These are phyloP conservation scores for Galemys pyrenaicus DNA, from an alignment of 2,113 vertebrate genomes.

Conservation along the genomic window DNA sequence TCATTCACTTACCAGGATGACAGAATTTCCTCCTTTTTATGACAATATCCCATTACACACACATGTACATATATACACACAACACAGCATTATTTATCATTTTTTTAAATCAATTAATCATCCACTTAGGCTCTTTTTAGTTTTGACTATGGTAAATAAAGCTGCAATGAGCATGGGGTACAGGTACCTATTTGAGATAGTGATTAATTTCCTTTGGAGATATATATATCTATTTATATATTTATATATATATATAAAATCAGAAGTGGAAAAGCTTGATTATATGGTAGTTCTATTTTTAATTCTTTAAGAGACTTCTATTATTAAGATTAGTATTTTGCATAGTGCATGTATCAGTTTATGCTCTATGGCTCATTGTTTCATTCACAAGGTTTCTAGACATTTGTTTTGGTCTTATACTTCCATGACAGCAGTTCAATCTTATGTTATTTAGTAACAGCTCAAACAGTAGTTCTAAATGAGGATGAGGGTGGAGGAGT, in stretches of 20 bases:
- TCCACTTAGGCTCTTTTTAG: not conserved
- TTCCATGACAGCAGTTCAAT: slow-evolving; percentile 16
- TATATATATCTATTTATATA: no score
- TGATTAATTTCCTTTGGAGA: not conserved
- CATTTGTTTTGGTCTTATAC: not conserved
- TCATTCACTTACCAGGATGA: not conserved
- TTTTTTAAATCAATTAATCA: not conserved
- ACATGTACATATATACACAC: not conserved
- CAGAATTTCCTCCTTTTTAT: not conserved
- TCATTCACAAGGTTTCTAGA: not conserved
- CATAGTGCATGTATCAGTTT: not conserved
- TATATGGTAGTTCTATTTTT: not conserved
- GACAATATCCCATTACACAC: not conserved
- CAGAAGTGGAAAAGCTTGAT: not conserved
- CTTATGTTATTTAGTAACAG: slow-evolving; percentile 40
- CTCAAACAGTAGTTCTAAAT: slow-evolving; percentile 36
- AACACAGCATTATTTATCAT: not conserved
- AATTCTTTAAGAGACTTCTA: not conserved
- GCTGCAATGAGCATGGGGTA: not conserved
- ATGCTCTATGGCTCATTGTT: not conserved
- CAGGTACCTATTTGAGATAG: not conserved
- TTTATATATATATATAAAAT: no score
- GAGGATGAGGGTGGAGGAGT: not conserved
- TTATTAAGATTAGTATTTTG: not conserved
- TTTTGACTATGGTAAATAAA: not conserved